phyloP scores from a whole-genome alignment of 2,113 vertebrate genomes.

The Corythaixoides concolor region DNA sequence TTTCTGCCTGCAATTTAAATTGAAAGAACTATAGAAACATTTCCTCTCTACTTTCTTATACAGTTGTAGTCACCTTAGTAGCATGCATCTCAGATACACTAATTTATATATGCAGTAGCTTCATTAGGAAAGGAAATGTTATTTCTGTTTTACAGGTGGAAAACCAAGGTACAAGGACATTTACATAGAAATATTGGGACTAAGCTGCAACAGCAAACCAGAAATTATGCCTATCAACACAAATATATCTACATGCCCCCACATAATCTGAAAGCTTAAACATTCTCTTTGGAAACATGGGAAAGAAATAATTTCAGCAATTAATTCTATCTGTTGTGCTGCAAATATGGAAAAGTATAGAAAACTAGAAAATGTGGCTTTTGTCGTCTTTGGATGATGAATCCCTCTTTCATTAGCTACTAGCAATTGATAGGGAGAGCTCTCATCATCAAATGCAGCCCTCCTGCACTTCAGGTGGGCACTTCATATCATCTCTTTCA shows the following conservation, averaged over 20 bases:
- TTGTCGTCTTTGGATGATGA: neutral
- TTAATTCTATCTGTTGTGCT: neutral
- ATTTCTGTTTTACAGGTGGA: neutral
- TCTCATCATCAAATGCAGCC: neutral
- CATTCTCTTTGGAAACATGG: neutral
- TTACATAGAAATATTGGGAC: neutral
- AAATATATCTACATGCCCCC: neutral
- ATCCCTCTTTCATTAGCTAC: neutral
- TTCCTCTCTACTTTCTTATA: neutral
- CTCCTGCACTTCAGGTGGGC: neutral
- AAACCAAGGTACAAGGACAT: neutral
- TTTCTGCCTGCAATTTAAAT: neutral
- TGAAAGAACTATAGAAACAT: neutral
- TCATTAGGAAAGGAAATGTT: neutral
- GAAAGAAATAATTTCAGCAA: neutral
- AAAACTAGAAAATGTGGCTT: neutral
- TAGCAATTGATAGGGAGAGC: neutral
- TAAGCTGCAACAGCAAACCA: neutral
- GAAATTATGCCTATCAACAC: accelerated
- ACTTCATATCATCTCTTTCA: neutral
- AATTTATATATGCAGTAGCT: neutral
- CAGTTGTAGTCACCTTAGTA: neutral
- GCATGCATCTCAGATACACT: neutral
- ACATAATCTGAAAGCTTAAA: neutral
- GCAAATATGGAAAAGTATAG: neutral